Percentiles rank a stretch among this genome's conserved stretches.
These are phyloP conservation scores for Cinclus cinclus DNA, from an alignment of 2,113 vertebrate species.

Conservation along the genomic window DNA sequence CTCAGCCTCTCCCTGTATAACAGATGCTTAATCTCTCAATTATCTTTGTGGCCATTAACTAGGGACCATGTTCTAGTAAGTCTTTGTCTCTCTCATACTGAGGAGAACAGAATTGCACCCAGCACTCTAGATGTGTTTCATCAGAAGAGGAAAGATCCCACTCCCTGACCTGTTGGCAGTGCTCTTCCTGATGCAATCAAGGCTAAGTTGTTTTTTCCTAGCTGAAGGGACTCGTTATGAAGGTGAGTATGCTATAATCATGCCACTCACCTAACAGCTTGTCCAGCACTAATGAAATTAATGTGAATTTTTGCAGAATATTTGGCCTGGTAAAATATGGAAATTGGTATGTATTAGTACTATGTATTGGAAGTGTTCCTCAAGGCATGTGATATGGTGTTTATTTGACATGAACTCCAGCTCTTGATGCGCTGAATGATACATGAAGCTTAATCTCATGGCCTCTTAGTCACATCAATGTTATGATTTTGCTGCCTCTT, in stretches of 20 bases:
- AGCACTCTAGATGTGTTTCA: neutral
- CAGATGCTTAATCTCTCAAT: neutral
- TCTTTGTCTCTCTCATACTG: neutral
- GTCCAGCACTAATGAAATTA: neutral
- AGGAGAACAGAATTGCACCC: neutral
- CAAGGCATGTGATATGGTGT: fast-evolving
- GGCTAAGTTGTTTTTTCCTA: neutral
- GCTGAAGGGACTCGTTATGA: neutral
- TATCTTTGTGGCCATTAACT: neutral
- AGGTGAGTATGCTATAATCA: neutral
- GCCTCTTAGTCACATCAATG: neutral
- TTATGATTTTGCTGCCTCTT: neutral
- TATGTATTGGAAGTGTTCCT: neutral
- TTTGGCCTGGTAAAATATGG: neutral
- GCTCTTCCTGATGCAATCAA: neutral
- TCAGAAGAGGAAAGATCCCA: neutral
- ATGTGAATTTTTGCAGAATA: neutral
- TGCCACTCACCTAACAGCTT: neutral
- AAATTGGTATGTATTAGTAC: neutral
- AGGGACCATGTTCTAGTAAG: neutral
- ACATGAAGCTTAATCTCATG: neutral
- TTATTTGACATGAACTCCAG: neutral
- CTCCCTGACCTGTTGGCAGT: neutral
- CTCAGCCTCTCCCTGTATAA: neutral
- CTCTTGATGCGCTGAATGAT: neutral